phyloP scores from a whole-genome alignment of 1,140 invertebrate species.

The Bradysia coprophila region DNA sequence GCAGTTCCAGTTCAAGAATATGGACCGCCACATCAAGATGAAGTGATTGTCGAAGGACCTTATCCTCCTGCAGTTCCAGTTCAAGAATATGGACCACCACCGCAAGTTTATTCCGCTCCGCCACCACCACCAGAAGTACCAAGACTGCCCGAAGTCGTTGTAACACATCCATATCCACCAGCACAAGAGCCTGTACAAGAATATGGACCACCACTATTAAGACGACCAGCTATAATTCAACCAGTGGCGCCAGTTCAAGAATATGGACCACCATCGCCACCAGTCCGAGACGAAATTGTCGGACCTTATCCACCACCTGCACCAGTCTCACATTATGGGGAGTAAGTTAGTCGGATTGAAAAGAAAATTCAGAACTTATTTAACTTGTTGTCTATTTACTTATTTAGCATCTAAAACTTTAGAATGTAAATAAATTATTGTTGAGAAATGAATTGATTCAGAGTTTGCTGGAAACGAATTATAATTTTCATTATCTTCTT shows the following conservation, averaged over 20 bases:
- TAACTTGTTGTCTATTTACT: no score
- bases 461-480: no score
- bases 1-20: not conserved
- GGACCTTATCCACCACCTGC: no score
- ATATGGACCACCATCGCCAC: not conserved
- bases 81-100: not conserved
- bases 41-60: not conserved
- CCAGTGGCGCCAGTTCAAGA: not conserved
- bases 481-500: no score
- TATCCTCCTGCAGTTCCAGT: not conserved
- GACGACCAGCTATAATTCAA: no score
- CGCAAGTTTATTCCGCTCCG: not conserved
- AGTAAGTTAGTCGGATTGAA: no score
- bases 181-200: not conserved
- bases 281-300: no score
- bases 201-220: conserved; percentile 12
- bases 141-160: not conserved
- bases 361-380: no score
- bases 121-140: not conserved
- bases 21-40: not conserved
- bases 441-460: no score
- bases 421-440: no score
- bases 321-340: no score
- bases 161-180: not conserved
- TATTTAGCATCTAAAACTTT: no score